A percentile compares a stretch with the other conserved stretches of the same genome.
Conservation (phyloP, 2,888 invertebrate species). For the Vanessa cardui region DNA sequence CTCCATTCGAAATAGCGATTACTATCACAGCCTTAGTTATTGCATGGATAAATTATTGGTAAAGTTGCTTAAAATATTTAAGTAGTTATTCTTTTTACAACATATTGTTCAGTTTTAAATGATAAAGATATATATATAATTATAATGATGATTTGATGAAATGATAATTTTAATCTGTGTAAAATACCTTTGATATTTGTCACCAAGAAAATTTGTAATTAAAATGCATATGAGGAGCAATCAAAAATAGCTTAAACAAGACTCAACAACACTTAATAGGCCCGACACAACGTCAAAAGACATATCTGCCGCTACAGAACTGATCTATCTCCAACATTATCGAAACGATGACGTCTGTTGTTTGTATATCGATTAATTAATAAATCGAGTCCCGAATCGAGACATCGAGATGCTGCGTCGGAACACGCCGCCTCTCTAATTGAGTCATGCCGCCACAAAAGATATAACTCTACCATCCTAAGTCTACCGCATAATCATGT, state of each 20-base stretch:
- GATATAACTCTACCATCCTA: conserved; percentile 58
- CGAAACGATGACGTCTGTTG: conserved; percentile 76
- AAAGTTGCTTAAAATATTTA: no score
- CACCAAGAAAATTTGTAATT: neutral
- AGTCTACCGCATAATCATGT: conserved; percentile 16
- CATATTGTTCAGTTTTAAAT: no score
- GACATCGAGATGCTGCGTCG: conserved; percentile 70
- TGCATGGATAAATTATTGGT: no score
- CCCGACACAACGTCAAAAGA: conserved; percentile 24
- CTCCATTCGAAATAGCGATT: no score
- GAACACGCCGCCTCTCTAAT: conserved; percentile 79
- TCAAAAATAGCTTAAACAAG: conserved; percentile 28
- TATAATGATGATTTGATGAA: no score
- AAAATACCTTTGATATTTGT: no score
- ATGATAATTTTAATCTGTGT: no score
- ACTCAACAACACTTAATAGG: conserved; percentile 42
- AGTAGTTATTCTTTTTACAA: no score
- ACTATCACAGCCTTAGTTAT: no score
- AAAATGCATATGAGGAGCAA: conserved; percentile 4
- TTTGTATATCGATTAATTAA: conserved; percentile 83
- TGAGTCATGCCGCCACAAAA: conserved; percentile 78
- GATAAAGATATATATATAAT: no score
- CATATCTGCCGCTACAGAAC: conserved; percentile 37
- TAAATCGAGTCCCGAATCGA: conserved; percentile 77
- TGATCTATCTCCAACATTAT: conserved; percentile 68